Evolutionary conservation across 2,113 vertebrate species (phyloP).

Genomic region (Triplophysa dalaica): DNA sequence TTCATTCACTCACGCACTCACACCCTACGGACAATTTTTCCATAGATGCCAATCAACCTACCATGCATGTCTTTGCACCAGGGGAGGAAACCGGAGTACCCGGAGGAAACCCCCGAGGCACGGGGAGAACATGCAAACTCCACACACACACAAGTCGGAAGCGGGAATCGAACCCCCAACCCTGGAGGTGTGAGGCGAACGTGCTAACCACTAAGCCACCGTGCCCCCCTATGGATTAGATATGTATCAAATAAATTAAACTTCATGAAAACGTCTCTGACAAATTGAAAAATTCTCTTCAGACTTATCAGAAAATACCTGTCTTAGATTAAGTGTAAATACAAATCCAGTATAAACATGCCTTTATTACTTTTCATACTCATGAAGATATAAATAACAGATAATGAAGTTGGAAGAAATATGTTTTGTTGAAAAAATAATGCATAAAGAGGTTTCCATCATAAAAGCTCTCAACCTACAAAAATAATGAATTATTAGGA

Average conservation of each 20-base stretch:
- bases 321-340: not conserved
- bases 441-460: not conserved
- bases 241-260: not conserved
- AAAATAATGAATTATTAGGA: conserved; percentile 13
- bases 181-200: too few species aligned
- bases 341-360: not conserved
- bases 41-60: too few species aligned
- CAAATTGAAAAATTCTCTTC: not conserved
- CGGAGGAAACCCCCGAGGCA: too few species aligned
- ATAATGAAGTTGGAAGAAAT: not conserved
- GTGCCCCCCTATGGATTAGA: too few species aligned
- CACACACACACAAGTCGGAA: too few species aligned
- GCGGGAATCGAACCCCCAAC: too few species aligned
- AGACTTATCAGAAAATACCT: not conserved
- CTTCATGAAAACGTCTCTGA: not conserved
- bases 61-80: too few species aligned
- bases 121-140: too few species aligned
- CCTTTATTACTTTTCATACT: not conserved
- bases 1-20: too few species aligned
- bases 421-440: not conserved
- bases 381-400: not conserved
- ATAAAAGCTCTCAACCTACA: conserved; percentile 17
- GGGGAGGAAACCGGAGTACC: too few species aligned
- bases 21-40: too few species aligned
- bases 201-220: too few species aligned